Base-by-base conservation (phyloP, 2,113 vertebrate genomes). In the Dissostichus mawsoni region DNA sequence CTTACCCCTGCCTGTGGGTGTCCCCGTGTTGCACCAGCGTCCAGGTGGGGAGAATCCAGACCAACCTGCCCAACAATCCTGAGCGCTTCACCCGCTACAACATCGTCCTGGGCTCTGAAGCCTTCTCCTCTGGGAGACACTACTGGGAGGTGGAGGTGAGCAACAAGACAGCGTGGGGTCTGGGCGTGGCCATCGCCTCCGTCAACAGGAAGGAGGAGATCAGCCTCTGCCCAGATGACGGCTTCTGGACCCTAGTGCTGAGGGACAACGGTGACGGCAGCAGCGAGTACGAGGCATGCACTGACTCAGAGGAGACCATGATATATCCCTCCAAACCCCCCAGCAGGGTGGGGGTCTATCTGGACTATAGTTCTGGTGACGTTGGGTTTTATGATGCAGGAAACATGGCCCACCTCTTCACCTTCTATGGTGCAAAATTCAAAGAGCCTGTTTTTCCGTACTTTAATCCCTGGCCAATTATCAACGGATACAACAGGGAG, bases 61-160 rank as follows among this genome's bases (percentile, higher is more conserved):
- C 85, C 0, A 91, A 92, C 72, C 68, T 88, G n/a, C 96, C 94
- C 63, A 92, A 96, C 75, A 93, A 90, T 78, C 92, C 88, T 0
- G 91, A 95, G 76, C 95, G 95, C 63, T 97, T 97, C 93, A 92
- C 92, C 1, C 95, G 91, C 89, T 96, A 96, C 2, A 96, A 97
- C 90, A 97, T 96, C 0, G 94, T 97, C 45, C 92, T 97, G 79
- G 90, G 93, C 64, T 89, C 87, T 0, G 91, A 94, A 51, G 87
- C 87, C 45, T 96, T 96, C 1, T 51, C 85, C 65, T 85, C 86
- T 0, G 96, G 96, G 64, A 87, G 4, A 25, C 96, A 96, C 92
- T 97, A 96, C 91, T 96, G 96, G 96, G 96, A 96, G 91, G 96
- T 97, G 77, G 94, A 95, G 81, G 96, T 97, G 77, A 96, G 94